Evolutionary conservation across 2,888 invertebrate genomes (phyloP).

Genomic region (Orthonevra nobilis): DNA sequence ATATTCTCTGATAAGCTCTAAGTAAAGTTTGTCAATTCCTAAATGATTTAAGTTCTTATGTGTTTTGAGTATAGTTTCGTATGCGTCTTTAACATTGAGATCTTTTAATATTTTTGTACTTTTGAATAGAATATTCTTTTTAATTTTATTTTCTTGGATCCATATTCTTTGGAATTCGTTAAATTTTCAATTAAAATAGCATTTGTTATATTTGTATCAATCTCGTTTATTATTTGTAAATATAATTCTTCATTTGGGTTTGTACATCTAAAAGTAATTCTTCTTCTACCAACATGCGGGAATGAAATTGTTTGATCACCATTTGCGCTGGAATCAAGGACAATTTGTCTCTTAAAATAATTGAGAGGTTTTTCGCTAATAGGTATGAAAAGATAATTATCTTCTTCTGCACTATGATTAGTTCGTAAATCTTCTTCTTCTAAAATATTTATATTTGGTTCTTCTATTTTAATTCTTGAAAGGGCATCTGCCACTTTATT

Average conservation of each 20-base stretch:
- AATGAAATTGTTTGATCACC: background rate
- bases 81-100: background rate
- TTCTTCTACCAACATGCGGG: conserved; percentile 1
- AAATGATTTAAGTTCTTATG: conserved; percentile 10
- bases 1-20: conserved; percentile 28
- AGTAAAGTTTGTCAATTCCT: conserved; percentile 28
- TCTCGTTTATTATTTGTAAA: conserved; percentile 10
- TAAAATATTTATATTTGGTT: conserved; percentile 2
- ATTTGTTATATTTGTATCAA: conserved; percentile 11
- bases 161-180: background rate
- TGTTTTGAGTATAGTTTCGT: background rate
- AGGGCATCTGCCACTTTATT: conserved; percentile 73
- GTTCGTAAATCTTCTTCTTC: background rate
- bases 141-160: too few relatives aligned
- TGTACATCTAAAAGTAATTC: conserved; percentile 1
- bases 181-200: conserved; percentile 5
- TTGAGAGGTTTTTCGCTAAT: conserved; percentile 29
- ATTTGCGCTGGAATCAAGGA: conserved; percentile 1
- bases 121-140: too few relatives aligned
- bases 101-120: too few relatives aligned
- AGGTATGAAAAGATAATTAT: conserved; percentile 6
- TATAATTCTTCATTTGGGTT: conserved; percentile 1
- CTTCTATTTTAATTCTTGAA: conserved; percentile 3
- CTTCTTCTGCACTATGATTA: conserved; percentile 1
- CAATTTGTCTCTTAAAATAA: conserved; percentile 6